Conservation (phyloP, 53 echinoderm and acorn worm species). For the Henricia sp. region DNA sequence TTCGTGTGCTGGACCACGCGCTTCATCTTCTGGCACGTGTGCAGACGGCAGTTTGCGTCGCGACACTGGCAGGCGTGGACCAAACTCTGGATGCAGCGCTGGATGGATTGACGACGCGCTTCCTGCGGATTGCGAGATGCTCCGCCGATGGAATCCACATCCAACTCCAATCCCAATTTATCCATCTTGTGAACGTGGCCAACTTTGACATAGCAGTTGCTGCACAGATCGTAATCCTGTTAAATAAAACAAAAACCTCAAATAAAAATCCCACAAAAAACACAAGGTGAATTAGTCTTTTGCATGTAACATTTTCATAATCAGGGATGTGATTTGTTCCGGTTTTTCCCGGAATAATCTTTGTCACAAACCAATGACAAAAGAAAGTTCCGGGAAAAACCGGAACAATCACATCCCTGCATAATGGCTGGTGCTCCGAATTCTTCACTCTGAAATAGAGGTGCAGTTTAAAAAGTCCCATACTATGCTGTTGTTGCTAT, state of each 20-base stretch:
- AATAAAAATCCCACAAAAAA: conserved; percentile 1
- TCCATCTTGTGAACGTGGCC: conserved; percentile 99
- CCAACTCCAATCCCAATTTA: conserved; percentile 97
- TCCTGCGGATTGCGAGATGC: conserved; percentile 94
- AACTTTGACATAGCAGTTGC: conserved; percentile 86
- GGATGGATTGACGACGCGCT: conserved; percentile 95
- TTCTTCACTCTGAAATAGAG: too few relatives aligned
- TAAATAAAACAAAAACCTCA: conserved; percentile 1
- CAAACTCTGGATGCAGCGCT: conserved; percentile 98
- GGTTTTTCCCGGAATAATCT: too few relatives aligned
- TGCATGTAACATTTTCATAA: too few relatives aligned
- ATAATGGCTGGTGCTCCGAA: too few relatives aligned
- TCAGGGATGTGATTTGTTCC: too few relatives aligned
- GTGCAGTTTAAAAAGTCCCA: too few relatives aligned
- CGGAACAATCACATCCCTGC: too few relatives aligned
- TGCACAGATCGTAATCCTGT: conserved; percentile 97
- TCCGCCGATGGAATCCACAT: conserved; percentile 82
- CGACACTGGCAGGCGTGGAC: conserved; percentile 99
- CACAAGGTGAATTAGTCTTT: too few relatives aligned
- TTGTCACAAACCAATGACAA: too few relatives aligned
- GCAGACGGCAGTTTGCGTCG: conserved; percentile 97
- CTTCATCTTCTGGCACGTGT: conserved; percentile 99
- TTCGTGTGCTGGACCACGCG: conserved; percentile 97
- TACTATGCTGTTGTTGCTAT: too few relatives aligned
- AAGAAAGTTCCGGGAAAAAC: too few relatives aligned